These are phyloP conservation scores for Rhaphigaster nebulosa DNA, from an alignment of 2,888 invertebrate species.

Conservation along the genomic window DNA sequence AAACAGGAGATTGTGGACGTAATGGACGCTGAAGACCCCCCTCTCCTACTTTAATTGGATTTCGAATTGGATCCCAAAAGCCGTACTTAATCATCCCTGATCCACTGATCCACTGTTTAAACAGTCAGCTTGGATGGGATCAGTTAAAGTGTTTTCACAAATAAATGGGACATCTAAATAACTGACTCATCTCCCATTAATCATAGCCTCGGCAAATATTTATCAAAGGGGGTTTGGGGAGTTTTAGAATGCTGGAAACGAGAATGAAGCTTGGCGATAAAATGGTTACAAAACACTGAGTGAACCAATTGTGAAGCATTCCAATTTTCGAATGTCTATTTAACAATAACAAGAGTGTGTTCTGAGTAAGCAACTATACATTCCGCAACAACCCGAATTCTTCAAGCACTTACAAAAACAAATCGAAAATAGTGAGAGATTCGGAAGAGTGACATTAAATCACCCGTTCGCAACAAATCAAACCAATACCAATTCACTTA, in stretches of 20 bases:
- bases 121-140: constrained; percentile 22
- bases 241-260: not conserved
- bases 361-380: not conserved
- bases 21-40: not conserved
- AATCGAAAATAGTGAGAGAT: too few species aligned
- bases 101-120: constrained; percentile 35
- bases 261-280: not conserved
- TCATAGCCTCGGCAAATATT: constrained; percentile 12
- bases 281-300: not conserved
- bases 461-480: too few species aligned
- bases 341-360: not conserved
- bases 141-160: constrained; percentile 44
- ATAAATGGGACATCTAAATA: constrained; percentile 42
- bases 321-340: not conserved
- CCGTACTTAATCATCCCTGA: constrained; percentile 33
- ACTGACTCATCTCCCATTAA: constrained; percentile 41
- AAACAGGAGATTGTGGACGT: not conserved
- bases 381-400: not conserved
- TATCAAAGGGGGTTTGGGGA: not conserved
- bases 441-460: too few species aligned
- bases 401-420: not conserved
- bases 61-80: constrained; percentile 31
- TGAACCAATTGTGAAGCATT: not conserved
- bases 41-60: not conserved
- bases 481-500: too few species aligned